Conservation (phyloP, 2,797 vertebrate species). For the Hypotaenidia philippensis region DNA sequence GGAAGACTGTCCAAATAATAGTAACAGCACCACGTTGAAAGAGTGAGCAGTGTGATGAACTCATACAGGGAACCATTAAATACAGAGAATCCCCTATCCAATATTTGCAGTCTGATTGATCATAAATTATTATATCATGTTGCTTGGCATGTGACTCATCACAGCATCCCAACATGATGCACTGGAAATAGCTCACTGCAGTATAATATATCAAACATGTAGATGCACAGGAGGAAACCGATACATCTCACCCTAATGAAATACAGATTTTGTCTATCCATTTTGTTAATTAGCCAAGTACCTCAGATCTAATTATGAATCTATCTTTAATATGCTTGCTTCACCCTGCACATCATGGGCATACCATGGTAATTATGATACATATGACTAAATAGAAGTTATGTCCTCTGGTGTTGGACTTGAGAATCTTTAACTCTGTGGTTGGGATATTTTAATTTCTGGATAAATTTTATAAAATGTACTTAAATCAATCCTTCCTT, state of each 20-base stretch:
- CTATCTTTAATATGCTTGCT: slow-evolving; percentile 64
- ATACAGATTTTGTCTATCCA: slow-evolving; percentile 65
- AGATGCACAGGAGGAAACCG: slow-evolving; percentile 65
- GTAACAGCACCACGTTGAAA: neutral
- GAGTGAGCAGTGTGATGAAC: neutral
- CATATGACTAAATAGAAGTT: slow-evolving; percentile 25
- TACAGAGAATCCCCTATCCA: neutral
- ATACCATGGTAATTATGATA: slow-evolving; percentile 10
- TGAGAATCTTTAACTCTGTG: slow-evolving; percentile 16
- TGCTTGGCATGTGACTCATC: slow-evolving; percentile 52
- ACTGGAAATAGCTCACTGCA: slow-evolving; percentile 40
- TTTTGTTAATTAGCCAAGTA: slow-evolving; percentile 72
- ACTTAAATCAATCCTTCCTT: neutral
- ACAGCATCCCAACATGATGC: slow-evolving; percentile 34
- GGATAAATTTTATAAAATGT: neutral
- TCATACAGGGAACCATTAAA: neutral
- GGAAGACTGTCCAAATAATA: neutral
- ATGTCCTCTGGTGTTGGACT: neutral
- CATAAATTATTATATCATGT: slow-evolving; percentile 40
- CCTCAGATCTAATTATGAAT: slow-evolving; percentile 63
- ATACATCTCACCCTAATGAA: slow-evolving; percentile 65
- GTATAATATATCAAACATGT: slow-evolving; percentile 54
- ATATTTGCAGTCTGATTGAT: slow-evolving; percentile 3
- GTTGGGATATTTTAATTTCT: neutral
- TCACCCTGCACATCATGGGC: slow-evolving; percentile 56